These are phyloP conservation scores for Gasteruption jaculator DNA, from an alignment of 2,888 invertebrate species.

Conservation along the genomic window DNA sequence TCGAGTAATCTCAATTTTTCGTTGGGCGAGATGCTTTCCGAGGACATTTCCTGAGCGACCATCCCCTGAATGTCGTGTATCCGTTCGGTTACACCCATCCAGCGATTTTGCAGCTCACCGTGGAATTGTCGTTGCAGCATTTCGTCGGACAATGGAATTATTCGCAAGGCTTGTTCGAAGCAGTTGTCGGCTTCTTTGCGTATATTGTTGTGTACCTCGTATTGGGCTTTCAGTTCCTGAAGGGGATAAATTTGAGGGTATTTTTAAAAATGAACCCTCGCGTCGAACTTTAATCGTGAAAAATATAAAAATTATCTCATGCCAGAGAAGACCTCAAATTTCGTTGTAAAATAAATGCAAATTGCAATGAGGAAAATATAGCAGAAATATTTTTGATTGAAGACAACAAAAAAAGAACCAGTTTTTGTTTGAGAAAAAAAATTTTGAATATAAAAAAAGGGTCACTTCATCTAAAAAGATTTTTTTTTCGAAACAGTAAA, in stretches of 20 bases:
- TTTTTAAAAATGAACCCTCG: too few relatives aligned
- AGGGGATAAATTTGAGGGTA: background rate
- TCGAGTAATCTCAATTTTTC: conserved; percentile 73
- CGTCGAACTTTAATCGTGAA: background rate
- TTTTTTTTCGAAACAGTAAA: too few relatives aligned
- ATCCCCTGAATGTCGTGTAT: conserved; percentile 65
- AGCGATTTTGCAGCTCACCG: conserved; percentile 72
- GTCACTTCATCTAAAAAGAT: too few relatives aligned
- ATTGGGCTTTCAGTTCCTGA: conserved; percentile 78
- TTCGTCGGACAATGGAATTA: conserved; percentile 80
- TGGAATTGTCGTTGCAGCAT: conserved; percentile 76
- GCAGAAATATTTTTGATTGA: too few relatives aligned
- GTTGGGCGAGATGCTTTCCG: conserved; percentile 68
- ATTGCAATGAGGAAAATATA: too few relatives aligned
- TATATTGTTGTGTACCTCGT: conserved; percentile 76
- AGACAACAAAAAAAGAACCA: too few relatives aligned
- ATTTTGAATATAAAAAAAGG: too few relatives aligned
- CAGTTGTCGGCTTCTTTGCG: conserved; percentile 68
- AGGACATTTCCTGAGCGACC: conserved; percentile 68
- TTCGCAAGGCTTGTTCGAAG: conserved; percentile 73
- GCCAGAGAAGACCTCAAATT: too few relatives aligned
- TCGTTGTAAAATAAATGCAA: too few relatives aligned
- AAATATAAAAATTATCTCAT: too few relatives aligned
- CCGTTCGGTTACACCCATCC: conserved; percentile 63
- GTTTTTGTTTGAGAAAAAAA: too few relatives aligned